Conservation (phyloP, 2,113 vertebrate genomes). For the Pungitius pungitius region DNA sequence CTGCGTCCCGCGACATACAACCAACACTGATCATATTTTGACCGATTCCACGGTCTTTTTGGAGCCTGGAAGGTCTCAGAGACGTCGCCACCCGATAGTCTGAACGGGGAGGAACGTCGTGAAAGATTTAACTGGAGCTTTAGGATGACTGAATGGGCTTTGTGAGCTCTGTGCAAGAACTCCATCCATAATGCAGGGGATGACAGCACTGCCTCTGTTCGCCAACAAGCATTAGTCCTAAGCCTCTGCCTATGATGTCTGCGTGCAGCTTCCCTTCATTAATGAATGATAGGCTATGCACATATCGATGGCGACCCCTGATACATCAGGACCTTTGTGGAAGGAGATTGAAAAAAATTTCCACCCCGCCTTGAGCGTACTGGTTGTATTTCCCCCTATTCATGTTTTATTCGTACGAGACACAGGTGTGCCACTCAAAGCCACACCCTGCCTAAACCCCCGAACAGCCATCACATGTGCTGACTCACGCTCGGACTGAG, state of each 20-base stretch:
- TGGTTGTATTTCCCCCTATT: slow-evolving; percentile 13
- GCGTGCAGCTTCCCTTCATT: slow-evolving; percentile 52
- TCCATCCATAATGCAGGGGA: slow-evolving; percentile 78
- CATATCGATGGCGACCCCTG: slow-evolving; percentile 41
- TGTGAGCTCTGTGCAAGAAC: slow-evolving; percentile 66
- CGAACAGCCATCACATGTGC: slow-evolving; percentile 49
- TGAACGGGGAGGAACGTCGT: slow-evolving; percentile 62
- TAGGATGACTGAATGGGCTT: slow-evolving; percentile 70
- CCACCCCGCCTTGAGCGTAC: neutral
- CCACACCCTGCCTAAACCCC: slow-evolving; percentile 51
- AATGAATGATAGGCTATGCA: slow-evolving; percentile 57
- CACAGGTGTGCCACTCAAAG: slow-evolving; percentile 43
- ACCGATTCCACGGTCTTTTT: slow-evolving; percentile 21
- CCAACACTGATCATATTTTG: slow-evolving; percentile 14
- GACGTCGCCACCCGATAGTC: slow-evolving; percentile 68
- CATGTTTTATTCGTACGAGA: slow-evolving; percentile 16
- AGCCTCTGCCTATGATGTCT: slow-evolving; percentile 62
- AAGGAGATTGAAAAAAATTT: slow-evolving; percentile 43
- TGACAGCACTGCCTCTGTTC: slow-evolving; percentile 68
- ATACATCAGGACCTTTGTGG: slow-evolving; percentile 3
- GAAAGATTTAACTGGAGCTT: slow-evolving; percentile 75
- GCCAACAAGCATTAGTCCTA: slow-evolving; percentile 57
- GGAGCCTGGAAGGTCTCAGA: slow-evolving; percentile 23
- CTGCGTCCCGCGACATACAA: neutral
- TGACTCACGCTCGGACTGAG: slow-evolving; percentile 48